phyloP scores from a whole-genome alignment of 2,797 vertebrate species.

The Gambusia yucatana region DNA sequence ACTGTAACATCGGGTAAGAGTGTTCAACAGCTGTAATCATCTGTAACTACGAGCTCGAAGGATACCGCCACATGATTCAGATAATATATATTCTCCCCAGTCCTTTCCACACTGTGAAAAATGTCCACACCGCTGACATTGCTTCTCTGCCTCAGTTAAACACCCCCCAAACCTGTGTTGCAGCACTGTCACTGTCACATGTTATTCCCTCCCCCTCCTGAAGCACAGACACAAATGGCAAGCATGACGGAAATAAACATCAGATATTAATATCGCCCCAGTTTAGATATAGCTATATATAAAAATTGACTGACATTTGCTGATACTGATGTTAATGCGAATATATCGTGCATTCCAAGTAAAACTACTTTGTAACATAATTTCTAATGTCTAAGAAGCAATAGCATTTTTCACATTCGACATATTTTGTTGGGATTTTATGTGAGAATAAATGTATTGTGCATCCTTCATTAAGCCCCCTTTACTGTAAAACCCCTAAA shows the following conservation, averaged over 20 bases:
- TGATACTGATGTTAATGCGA: background rate
- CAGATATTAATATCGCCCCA: background rate
- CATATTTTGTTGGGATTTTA: background rate
- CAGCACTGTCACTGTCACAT: background rate
- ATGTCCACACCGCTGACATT: background rate
- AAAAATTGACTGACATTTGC: background rate
- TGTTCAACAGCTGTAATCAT: background rate
- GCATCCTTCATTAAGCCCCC: background rate
- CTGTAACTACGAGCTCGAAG: background rate
- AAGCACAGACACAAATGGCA: background rate
- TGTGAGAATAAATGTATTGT: background rate
- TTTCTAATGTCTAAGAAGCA: background rate
- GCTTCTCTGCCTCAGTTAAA: background rate
- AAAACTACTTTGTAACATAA: background rate
- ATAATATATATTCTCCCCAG: background rate
- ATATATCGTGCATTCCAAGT: background rate
- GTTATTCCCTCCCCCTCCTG: background rate
- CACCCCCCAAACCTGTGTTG: background rate
- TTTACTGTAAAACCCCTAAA: background rate
- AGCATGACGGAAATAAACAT: background rate
- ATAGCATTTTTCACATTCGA: background rate
- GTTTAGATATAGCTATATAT: background rate
- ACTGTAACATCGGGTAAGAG: slow-evolving; percentile 80
- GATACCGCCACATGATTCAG: background rate
- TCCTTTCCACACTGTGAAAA: background rate